Evolutionary conservation across 2,888 invertebrate species (phyloP).

Genomic region (Nipponacmea schrenckii): DNA sequence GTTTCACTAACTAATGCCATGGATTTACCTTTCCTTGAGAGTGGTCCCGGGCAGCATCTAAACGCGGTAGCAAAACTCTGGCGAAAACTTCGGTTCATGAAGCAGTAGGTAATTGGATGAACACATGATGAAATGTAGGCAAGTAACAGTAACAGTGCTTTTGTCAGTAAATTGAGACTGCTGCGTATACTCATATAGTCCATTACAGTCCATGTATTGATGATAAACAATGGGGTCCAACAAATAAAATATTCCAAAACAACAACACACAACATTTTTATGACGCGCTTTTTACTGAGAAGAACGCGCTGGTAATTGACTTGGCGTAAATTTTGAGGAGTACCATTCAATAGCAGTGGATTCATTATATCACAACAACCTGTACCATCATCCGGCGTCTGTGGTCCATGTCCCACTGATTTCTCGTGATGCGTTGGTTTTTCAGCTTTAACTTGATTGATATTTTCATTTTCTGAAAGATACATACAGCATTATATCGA

Average conservation of each 20-base stretch:
- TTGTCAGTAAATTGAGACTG: conserved; percentile 57
- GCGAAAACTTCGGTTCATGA: conserved; percentile 88
- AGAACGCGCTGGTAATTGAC: conserved; percentile 31
- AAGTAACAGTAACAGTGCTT: conserved; percentile 80
- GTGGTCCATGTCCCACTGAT: too few relatives aligned
- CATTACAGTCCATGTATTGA: conserved; percentile 82
- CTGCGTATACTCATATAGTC: conserved; percentile 76
- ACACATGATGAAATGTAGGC: conserved; percentile 86
- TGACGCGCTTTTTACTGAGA: conserved; percentile 53
- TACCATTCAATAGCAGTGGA: too few relatives aligned
- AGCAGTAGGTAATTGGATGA: conserved; percentile 91
- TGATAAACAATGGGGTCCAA: conserved; percentile 86
- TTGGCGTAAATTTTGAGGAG: conserved; percentile 25
- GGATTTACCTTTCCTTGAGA: too few relatives aligned
- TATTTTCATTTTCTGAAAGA: too few relatives aligned
- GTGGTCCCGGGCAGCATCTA: conserved; percentile 69
- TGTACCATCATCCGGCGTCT: too few relatives aligned
- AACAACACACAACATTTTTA: conserved; percentile 86
- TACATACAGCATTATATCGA: too few relatives aligned
- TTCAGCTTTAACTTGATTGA: too few relatives aligned
- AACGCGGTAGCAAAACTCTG: conserved; percentile 83
- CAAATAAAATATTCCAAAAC: conserved; percentile 91
- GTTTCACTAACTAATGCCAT: too few relatives aligned
- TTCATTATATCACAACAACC: too few relatives aligned
- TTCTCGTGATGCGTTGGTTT: too few relatives aligned